These are phyloP conservation scores for Macrophya annulata DNA, from an alignment of 2,888 invertebrate species.

Conservation along the genomic window DNA sequence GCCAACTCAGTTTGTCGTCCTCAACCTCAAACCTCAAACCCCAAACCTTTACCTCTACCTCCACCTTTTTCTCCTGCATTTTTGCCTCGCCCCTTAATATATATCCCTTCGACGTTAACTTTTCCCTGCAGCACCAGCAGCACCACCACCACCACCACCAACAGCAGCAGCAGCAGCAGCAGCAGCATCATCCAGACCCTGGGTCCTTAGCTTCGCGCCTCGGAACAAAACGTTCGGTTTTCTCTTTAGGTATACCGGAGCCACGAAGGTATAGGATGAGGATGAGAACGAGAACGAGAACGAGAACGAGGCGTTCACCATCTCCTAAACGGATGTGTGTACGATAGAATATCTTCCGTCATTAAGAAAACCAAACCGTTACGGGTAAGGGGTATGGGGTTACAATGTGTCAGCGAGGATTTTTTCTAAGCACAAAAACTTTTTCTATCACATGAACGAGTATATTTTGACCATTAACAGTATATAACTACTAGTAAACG, in stretches of 20 bases:
- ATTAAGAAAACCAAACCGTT: conserved; percentile 78
- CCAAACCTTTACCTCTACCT: conserved; percentile 60
- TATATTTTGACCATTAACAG: conserved; percentile 1
- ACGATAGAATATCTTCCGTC: conserved; percentile 79
- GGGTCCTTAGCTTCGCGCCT: conserved; percentile 51
- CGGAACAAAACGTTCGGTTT: conserved; percentile 53
- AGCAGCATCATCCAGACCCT: background rate
- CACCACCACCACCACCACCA: background rate
- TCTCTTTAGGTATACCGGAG: conserved; percentile 15
- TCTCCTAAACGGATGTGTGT: conserved; percentile 77
- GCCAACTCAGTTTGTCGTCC: conserved; percentile 10
- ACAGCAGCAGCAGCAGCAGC: background rate
- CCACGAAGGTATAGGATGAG: conserved; percentile 2
- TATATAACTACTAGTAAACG: background rate
- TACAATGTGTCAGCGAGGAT: conserved; percentile 20
- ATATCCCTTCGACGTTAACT: conserved; percentile 79
- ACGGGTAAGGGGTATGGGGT: conserved; percentile 59
- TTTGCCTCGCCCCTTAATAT: conserved; percentile 68
- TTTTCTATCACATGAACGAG: background rate
- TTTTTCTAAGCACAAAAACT: background rate
- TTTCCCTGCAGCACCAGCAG: conserved; percentile 58
- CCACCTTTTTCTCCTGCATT: conserved; percentile 52
- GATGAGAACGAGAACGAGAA: background rate
- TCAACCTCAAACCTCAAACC: background rate
- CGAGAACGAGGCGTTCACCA: background rate